Evolutionary conservation across 2,888 invertebrate genomes (phyloP).

Genomic region (Lycia hirtaria): DNA sequence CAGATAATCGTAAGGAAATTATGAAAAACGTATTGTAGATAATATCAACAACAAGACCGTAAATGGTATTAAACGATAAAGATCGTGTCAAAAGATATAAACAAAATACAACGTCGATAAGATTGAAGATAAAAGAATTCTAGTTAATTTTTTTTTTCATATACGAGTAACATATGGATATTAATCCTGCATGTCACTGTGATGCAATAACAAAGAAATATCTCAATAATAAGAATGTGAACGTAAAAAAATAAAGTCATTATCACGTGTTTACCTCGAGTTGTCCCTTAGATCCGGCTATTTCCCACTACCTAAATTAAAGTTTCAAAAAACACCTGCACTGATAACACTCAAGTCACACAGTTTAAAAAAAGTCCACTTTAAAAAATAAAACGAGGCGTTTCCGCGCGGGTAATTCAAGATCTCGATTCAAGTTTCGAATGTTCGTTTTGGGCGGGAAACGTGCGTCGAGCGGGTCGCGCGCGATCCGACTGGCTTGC

Average conservation of each 20-base stretch:
- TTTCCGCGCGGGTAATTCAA: slow-evolving; percentile 40
- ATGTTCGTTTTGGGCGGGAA: slow-evolving; percentile 47
- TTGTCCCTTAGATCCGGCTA: slow-evolving; percentile 54
- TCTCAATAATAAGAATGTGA: slow-evolving; percentile 47
- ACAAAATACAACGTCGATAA: slow-evolving; percentile 24
- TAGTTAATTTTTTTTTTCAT: neutral
- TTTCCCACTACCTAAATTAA: slow-evolving; percentile 21
- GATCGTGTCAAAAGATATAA: slow-evolving; percentile 25
- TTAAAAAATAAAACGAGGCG: slow-evolving; percentile 50
- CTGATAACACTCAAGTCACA: slow-evolving; percentile 51
- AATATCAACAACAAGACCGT: slow-evolving; percentile 19
- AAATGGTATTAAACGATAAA: slow-evolving; percentile 27
- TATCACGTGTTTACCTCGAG: slow-evolving; percentile 60
- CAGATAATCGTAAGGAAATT: slow-evolving; percentile 1
- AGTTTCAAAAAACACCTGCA: slow-evolving; percentile 53
- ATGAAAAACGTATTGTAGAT: slow-evolving; percentile 1
- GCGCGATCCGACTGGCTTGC: slow-evolving; percentile 62
- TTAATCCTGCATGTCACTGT: slow-evolving; percentile 37
- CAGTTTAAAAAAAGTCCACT: slow-evolving; percentile 47
- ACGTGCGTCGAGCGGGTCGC: slow-evolving; percentile 54
- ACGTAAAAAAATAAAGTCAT: slow-evolving; percentile 55
- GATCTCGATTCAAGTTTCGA: slow-evolving; percentile 40
- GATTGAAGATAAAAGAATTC: slow-evolving; percentile 22
- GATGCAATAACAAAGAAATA: slow-evolving; percentile 49
- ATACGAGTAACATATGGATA: no score